Conservation (phyloP, 1,140 invertebrate species). For the Scaptodrosophila lebanonensis region DNA sequence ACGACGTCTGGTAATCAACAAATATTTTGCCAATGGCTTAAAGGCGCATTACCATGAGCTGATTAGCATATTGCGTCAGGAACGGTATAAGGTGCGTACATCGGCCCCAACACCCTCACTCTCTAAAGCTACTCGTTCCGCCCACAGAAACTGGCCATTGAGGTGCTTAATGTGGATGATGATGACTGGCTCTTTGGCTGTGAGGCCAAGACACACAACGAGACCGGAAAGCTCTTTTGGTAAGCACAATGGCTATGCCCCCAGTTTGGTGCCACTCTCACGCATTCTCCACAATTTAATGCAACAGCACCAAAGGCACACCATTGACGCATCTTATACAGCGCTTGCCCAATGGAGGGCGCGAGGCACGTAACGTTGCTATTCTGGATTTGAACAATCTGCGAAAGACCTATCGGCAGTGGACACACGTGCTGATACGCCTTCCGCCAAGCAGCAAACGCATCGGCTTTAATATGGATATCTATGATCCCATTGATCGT, state of each 20-base stretch:
- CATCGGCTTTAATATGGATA: constrained; percentile 82
- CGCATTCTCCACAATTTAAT: too few relatives aligned
- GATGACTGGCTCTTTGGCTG: constrained; percentile 87
- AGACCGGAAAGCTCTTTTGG: constrained; percentile 81
- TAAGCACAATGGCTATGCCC: too few relatives aligned
- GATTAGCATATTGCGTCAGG: constrained; percentile 36
- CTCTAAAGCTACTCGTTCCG: neutral
- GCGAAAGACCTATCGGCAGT: constrained; percentile 78
- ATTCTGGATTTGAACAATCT: constrained; percentile 82
- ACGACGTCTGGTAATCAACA: constrained; percentile 46
- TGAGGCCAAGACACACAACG: constrained; percentile 78
- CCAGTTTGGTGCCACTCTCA: neutral
- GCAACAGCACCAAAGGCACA: constrained; percentile 81
- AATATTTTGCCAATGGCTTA: constrained; percentile 44
- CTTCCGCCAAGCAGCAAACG: constrained; percentile 81
- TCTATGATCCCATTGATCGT: constrained; percentile 80
- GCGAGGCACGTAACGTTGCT: constrained; percentile 79
- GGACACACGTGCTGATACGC: constrained; percentile 85
- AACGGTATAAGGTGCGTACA: constrained; percentile 32
- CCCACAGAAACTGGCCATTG: constrained; percentile 39
- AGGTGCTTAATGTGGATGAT: constrained; percentile 79
- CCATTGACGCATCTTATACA: constrained; percentile 83
- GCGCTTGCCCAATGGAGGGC: constrained; percentile 74
- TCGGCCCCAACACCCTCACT: neutral
- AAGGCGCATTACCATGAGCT: constrained; percentile 41